Base-by-base conservation (phyloP, 2,888 invertebrate genomes). In the Alloplasta piceator region DNA sequence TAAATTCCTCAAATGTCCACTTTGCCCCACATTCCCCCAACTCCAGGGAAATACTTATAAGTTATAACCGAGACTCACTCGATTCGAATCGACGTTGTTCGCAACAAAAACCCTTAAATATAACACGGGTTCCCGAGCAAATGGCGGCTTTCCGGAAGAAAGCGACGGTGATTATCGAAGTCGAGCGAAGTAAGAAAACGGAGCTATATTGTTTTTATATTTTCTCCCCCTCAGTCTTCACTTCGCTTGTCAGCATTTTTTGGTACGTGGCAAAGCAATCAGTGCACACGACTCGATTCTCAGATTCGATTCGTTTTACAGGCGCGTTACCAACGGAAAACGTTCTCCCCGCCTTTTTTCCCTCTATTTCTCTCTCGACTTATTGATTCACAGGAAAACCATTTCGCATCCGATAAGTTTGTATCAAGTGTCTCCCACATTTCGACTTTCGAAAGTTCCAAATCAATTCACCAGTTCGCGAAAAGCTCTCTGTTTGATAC, bases 161-260 rank as follows among this genome's bases (percentile, higher is more conserved):
- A 72, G 64, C 50, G 14, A 43, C 64, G 56, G 74, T 64, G 73
- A 73, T 74, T 58, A 63, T 63, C 63, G 38, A 56, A 63, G 67
- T 72, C 61, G 76, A 60, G 75, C 60, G 56, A 43, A 61, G 64
- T 70, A 39, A 58, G 66, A 80, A 74, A 71, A 60, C 52, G 46
- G 56, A 50, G 48, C 41, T 52, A 61, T 48, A 46, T 73, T 46
- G 64, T 68, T 41, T 36, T 55, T 16, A 6, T 50, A 6, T 50
- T 66, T 46, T 75, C 55, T 61, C 75, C 6, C 10, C 56, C 55
- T 55, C n/a, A 46, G 64, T 36, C 26, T 26, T 68, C 60, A 50
- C 41, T 41, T 52, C 56, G n/a, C 12, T n/a, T 52, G 43, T 64
- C 56, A 56, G 56, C 50, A 50, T 38, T 63, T 58, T 43, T 41